Evolutionary conservation across 1,140 invertebrate genomes (phyloP), one percentile per base, ranked within the genome.

Genomic region (Penaeus chinensis): DNA sequence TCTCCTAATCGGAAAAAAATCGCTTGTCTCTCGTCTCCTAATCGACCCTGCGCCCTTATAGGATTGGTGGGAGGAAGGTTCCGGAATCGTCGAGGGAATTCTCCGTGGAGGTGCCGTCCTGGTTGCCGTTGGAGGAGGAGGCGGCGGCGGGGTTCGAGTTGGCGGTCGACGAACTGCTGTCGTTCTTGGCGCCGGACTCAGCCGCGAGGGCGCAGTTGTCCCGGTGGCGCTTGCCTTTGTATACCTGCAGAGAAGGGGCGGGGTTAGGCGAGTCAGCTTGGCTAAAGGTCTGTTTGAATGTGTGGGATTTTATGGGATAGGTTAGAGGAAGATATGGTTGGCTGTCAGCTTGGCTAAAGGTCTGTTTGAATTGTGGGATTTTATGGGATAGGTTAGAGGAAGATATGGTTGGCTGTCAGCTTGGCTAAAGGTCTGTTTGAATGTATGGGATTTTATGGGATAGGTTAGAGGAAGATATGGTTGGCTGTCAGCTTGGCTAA

Each of bases 51-150:
- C 32, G 27, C 11, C 65, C 85, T 76, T 90, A 94, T 84, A 94
- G 92, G 89, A 95, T 95, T 82, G 94, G 94, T 71, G 94, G 94
- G 86, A 95, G 91, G 91, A 95, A 95, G 32, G 94, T 95, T 79
- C 94, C 94, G 32, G 94, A 95, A 91, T 95, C 94, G 90, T 95
- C 94, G 83, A 94, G 92, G 91, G 93, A 94, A 62, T 93, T 93
- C 91, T 95, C 94, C 84, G 94, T 66, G 81, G 65, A 90, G 71
- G 78, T 89, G 69, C 85, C 60, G 65, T 87, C 71, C 78, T 60
- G 81, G 63, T 87, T 76, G 69, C 87, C 78, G 71, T 89, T 82
- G 47, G 63, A 82, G 79, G 85, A 65, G 77, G 76, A 69, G 32
- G 85, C 84, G 63, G 66, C 47, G 32, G 78, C 69, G 54, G 87